phyloP scores from a whole-genome alignment of 2,888 invertebrate species.

The Bellardia bayeri region DNA sequence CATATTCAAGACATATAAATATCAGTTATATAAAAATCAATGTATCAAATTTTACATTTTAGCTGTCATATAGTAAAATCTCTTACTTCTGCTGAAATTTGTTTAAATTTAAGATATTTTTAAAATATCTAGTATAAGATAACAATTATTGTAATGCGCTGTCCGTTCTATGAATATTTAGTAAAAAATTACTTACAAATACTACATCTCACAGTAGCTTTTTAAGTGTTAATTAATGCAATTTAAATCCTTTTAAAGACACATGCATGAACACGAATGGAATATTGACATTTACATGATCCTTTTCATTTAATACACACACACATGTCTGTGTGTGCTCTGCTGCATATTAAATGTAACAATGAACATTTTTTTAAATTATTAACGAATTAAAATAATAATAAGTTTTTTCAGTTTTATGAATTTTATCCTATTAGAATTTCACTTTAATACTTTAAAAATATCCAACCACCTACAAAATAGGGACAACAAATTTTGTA shows the following conservation, averaged over 20 bases:
- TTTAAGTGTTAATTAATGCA: conserved; percentile 60
- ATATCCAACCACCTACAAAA: background rate
- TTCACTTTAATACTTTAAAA: background rate
- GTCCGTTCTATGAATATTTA: background rate
- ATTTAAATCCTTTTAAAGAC: conserved; percentile 30
- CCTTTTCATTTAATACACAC: background rate
- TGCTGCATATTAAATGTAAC: background rate
- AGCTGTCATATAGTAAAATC: too few relatives aligned
- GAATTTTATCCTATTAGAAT: conserved; percentile 9
- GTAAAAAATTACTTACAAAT: background rate
- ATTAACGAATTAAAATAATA: conserved; percentile 1
- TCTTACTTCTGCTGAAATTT: too few relatives aligned
- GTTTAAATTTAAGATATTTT: too few relatives aligned
- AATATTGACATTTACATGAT: background rate
- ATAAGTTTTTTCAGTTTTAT: conserved; percentile 1
- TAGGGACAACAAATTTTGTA: too few relatives aligned
- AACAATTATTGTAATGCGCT: too few relatives aligned
- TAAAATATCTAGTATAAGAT: too few relatives aligned
- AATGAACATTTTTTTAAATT: background rate
- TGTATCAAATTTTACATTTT: too few relatives aligned
- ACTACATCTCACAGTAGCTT: conserved; percentile 11
- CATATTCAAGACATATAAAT: too few relatives aligned
- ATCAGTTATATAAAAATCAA: too few relatives aligned
- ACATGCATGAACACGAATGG: conserved; percentile 12
- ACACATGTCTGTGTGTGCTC: background rate